Base-by-base conservation (phyloP, 1,140 invertebrate genomes). In the Medauroidea extradentata region DNA sequence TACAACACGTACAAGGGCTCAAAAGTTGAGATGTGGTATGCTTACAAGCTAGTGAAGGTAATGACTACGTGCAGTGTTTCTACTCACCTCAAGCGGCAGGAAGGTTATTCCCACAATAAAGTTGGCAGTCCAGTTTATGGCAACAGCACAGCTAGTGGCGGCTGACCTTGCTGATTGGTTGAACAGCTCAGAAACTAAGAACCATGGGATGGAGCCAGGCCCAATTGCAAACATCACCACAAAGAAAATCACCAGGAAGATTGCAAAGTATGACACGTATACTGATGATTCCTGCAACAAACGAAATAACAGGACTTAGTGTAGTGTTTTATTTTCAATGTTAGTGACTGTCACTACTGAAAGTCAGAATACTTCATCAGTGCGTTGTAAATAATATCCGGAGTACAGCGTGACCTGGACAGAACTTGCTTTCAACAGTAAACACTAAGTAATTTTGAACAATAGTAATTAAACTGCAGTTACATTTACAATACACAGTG, bases 131-230 rank as follows among this genome's bases (percentile, higher is more conserved):
- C 93, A 95, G 75, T 95, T 95, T 56, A 88, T 81, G 29, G 84
- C 81, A 3, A 93, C 90, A 5, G 90, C 89, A 24, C 94, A 80
- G 54, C 88, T 88, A 14, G 89, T 90, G 4, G 92, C 93, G 1
- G 86, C 79, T 1, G 90, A 85, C 62, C 91, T 73, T 25, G 90
- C 86, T 1, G 85, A 85, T 69, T 89, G 88, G 54, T 82, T 84
- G 69, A 95, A 95, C 38, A 95, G 71, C 74, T 95, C 93, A 2
- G 87, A 83, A 0, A 95, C 93, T 51, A 96, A 82, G 78, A 98
- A 93, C 94, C 94, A 97, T 1, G 94, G 94, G 62, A 98, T 96
- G 2, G 93, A 94, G 54, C 93, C 91, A 18, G 87, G 87, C 3
- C 89, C 88, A 23, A 81, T 82, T 0, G 87, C 87, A 65, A 89